phyloP scores from a whole-genome alignment of 2,797 vertebrate species.

The Trichosurus vulpecula region DNA sequence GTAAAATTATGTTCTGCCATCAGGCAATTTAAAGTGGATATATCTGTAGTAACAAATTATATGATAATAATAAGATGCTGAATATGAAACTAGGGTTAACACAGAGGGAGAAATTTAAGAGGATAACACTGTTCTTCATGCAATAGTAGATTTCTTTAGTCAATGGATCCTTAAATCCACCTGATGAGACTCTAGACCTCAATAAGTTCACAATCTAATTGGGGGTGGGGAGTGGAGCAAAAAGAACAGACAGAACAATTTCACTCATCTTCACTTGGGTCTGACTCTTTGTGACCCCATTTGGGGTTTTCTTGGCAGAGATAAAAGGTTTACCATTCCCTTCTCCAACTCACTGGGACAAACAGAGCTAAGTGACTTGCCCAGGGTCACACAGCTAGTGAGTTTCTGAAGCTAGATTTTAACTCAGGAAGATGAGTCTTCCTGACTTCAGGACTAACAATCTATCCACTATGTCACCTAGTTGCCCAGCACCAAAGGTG shows the following conservation, averaged over 20 bases:
- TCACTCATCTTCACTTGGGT: not conserved
- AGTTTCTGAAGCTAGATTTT: not conserved
- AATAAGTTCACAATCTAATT: not conserved
- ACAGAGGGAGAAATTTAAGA: not conserved
- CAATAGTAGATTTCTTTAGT: not conserved
- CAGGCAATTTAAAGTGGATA: not conserved
- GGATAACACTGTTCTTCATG: not conserved
- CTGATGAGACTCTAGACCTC: not conserved
- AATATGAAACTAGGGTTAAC: not conserved
- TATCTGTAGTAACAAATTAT: not conserved
- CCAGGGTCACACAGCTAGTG: not conserved
- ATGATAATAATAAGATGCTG: not conserved
- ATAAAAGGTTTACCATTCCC: not conserved
- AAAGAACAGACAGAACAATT: not conserved
- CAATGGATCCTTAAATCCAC: not conserved
- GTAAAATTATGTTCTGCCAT: not conserved
- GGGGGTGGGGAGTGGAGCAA: not conserved
- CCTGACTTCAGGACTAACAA: no score
- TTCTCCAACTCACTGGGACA: not conserved
- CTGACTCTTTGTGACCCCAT: not conserved
- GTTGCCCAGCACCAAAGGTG: not conserved
- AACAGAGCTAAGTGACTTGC: not conserved
- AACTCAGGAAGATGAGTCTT: not conserved
- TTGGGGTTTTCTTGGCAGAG: not conserved
- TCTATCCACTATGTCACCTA: no score